These are phyloP conservation scores for Colossoma macropomum DNA, from an alignment of 2,113 vertebrate species.

Conservation along the genomic window DNA sequence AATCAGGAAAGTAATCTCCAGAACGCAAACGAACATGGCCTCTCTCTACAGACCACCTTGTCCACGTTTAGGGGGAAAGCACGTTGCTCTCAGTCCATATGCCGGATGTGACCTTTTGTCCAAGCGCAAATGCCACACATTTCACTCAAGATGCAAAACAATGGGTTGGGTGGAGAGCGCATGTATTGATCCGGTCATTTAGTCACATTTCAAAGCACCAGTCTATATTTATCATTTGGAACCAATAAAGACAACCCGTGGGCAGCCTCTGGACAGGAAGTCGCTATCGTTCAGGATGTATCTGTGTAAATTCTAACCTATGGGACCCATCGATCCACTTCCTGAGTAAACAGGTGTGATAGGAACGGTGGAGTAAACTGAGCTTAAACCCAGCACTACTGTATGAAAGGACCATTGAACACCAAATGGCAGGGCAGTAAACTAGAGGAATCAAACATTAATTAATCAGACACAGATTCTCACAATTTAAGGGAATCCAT, in stretches of 20 bases:
- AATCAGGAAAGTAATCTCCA: too few species aligned
- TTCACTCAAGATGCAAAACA: background rate
- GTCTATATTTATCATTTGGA: background rate
- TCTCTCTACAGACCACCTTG: too few species aligned
- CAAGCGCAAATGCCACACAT: background rate
- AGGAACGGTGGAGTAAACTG: background rate
- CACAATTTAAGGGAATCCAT: too few species aligned
- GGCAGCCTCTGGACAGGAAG: conserved; percentile 34
- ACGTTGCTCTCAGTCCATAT: background rate
- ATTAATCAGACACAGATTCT: too few species aligned
- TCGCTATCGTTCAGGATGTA: conserved; percentile 26
- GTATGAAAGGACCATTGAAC: background rate
- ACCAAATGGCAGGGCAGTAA: background rate
- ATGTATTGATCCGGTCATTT: background rate
- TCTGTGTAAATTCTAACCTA: conserved; percentile 33
- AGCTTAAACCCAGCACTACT: too few species aligned
- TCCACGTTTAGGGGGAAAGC: background rate
- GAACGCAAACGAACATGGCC: too few species aligned
- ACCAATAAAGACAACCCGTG: background rate
- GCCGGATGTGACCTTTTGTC: background rate
- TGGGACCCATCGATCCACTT: background rate
- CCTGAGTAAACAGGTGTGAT: conserved; percentile 17
- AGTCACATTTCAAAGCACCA: background rate
- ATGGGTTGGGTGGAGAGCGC: conserved; percentile 13
- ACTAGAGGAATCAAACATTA: too few species aligned